Conservation (phyloP, 2,113 vertebrate genomes). For the Actinemys pallida region DNA sequence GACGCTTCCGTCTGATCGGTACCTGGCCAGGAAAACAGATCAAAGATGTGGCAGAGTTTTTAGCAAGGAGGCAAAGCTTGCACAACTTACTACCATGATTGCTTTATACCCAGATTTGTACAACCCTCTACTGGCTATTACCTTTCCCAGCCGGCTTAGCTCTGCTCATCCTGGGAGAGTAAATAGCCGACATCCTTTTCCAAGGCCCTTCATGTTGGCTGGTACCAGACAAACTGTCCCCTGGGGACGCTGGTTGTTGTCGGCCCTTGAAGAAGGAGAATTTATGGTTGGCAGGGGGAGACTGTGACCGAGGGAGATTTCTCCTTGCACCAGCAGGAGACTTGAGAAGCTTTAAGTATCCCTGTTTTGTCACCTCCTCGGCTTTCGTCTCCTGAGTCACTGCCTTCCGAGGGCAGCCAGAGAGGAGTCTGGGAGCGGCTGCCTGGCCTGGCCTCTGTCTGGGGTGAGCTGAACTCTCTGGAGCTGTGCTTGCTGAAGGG, state of each 20-base stretch:
- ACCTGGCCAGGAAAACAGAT: constrained; percentile 68
- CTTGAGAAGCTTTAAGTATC: background rate
- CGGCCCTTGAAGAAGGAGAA: constrained; percentile 83
- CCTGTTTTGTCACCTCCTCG: background rate
- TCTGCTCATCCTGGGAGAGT: constrained; percentile 85
- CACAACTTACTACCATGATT: background rate
- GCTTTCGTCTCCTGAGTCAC: background rate
- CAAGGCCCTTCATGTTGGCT: constrained; percentile 82
- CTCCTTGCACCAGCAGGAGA: background rate
- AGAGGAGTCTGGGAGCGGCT: background rate
- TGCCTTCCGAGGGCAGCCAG: background rate
- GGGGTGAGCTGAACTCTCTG: background rate
- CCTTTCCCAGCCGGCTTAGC: constrained; percentile 81
- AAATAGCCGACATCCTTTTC: constrained; percentile 83
- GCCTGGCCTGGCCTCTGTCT: background rate
- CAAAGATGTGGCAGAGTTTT: background rate
- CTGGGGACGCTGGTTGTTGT: constrained; percentile 22
- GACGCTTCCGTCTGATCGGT: constrained; percentile 26
- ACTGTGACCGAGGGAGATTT: background rate
- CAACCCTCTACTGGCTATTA: background rate
- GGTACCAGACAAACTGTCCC: constrained; percentile 35
- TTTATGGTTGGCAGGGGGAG: constrained; percentile 74
- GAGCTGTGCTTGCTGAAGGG: background rate
- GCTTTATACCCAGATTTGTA: too few species aligned
- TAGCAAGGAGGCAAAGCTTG: accelerated